Conservation (phyloP, 1,140 invertebrate genomes). For the Microplitis demolitor region DNA sequence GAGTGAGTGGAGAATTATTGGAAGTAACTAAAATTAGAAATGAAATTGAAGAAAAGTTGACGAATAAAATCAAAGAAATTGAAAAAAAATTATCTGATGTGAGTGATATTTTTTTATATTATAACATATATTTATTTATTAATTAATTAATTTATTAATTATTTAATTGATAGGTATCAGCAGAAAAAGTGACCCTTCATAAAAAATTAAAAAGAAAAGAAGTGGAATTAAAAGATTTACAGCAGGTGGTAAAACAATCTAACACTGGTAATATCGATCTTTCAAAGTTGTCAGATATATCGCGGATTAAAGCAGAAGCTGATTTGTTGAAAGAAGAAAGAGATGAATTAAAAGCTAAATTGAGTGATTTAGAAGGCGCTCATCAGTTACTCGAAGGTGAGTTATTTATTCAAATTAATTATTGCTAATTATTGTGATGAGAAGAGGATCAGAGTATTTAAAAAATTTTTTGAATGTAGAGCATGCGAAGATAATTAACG, state of each 20-base stretch:
- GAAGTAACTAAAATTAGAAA: constrained; percentile 44
- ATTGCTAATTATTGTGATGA: not conserved
- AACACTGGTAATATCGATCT: constrained; percentile 53
- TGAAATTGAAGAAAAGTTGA: constrained; percentile 45
- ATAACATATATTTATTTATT: constrained; percentile 16
- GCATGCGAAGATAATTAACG: constrained; percentile 55
- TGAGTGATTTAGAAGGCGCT: constrained; percentile 54
- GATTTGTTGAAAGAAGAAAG: constrained; percentile 49
- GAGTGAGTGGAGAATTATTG: constrained; percentile 47
- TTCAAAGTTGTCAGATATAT: constrained; percentile 54
- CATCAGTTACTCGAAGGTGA: constrained; percentile 56
- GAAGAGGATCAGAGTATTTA: not conserved
- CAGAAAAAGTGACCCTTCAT: constrained; percentile 43
- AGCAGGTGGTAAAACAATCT: constrained; percentile 47
- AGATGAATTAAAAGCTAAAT: constrained; percentile 54
- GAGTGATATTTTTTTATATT: constrained; percentile 22
- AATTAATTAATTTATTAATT: constrained; percentile 11
- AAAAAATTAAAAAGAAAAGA: constrained; percentile 50
- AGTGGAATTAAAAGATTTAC: constrained; percentile 50
- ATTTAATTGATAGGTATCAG: constrained; percentile 40
- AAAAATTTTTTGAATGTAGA: constrained; percentile 41
- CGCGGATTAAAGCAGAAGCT: constrained; percentile 51
- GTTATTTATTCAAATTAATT: constrained; percentile 16
- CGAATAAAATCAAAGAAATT: constrained; percentile 50
- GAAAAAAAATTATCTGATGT: constrained; percentile 54